phyloP scores from a whole-genome alignment of 2,888 invertebrate species.

The Chaitophorus viminalis region DNA sequence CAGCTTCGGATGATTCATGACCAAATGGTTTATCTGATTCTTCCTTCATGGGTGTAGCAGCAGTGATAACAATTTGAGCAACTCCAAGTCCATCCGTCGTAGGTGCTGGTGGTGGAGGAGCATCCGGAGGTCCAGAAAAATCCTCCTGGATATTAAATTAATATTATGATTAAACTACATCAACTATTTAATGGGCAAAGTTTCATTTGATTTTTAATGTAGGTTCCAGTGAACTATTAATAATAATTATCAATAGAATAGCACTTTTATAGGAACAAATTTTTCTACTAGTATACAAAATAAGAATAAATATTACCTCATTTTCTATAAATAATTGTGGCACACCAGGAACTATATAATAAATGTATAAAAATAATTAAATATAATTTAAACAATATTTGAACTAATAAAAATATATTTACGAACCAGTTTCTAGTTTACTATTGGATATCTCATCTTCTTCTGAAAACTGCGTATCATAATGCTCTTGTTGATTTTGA shows the following conservation, averaged over 20 bases:
- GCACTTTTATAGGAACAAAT: neutral
- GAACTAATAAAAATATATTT: neutral
- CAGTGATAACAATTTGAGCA: slow-evolving; percentile 91
- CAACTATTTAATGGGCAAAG: neutral
- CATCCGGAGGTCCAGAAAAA: slow-evolving; percentile 43
- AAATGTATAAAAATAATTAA: neutral
- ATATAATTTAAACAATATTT: neutral
- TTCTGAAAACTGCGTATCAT: slow-evolving; percentile 76
- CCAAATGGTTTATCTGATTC: slow-evolving; percentile 64
- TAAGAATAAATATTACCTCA: slow-evolving; percentile 21
- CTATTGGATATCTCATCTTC: slow-evolving; percentile 62
- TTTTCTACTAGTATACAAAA: neutral
- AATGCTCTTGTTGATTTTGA: slow-evolving; percentile 78
- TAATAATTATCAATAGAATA: neutral
- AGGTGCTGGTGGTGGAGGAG: slow-evolving; percentile 56
- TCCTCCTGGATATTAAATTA: neutral
- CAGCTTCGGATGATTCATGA: slow-evolving; percentile 66
- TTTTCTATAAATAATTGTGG: slow-evolving; percentile 52
- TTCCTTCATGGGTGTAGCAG: slow-evolving; percentile 78
- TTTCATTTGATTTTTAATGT: neutral
- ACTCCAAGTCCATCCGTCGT: slow-evolving; percentile 75
- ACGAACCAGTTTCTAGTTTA: slow-evolving; percentile 1
- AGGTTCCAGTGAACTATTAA: neutral
- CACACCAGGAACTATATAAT: slow-evolving; percentile 15
- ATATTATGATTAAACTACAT: neutral